Conservation (phyloP, 2,113 vertebrate genomes). For the Dromas ardeola region DNA sequence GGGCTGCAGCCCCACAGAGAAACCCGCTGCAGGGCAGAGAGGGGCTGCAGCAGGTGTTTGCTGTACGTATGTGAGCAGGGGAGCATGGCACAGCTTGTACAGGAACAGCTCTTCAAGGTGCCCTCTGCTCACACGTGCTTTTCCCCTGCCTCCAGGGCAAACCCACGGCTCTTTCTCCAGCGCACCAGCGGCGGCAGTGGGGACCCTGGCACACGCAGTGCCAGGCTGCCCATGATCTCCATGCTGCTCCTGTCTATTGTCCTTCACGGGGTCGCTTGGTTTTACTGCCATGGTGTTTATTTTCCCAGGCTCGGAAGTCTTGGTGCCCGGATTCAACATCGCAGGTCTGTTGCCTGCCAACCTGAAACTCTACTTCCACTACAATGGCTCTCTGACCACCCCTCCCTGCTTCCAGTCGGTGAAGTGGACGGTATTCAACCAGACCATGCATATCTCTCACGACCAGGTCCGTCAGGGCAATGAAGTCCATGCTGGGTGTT, state of each 20-base stretch:
- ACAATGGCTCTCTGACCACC: conserved; percentile 86
- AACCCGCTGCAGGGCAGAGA: background rate
- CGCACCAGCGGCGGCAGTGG: background rate
- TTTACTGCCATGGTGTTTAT: background rate
- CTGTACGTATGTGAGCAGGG: accelerated
- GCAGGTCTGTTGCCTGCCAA: conserved; percentile 79
- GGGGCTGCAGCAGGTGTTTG: background rate
- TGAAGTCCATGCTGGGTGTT: background rate
- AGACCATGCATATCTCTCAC: conserved; percentile 79
- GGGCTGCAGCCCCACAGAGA: background rate
- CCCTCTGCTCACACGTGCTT: background rate
- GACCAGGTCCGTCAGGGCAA: background rate
- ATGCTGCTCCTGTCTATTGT: background rate
- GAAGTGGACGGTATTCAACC: conserved; percentile 88
- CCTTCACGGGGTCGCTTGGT: background rate
- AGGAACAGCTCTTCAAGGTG: background rate
- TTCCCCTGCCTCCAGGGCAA: background rate
- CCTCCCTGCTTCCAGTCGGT: conserved; percentile 84
- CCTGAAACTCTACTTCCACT: conserved; percentile 81
- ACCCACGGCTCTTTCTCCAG: background rate
- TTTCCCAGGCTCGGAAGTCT: conserved; percentile 69
- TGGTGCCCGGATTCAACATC: conserved; percentile 80
- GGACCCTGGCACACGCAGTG: background rate
- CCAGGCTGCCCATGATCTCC: background rate
- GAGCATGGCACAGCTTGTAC: background rate